A percentile compares a stretch with the other conserved stretches of the same genome.
These are phyloP conservation scores for Diloba caeruleocephala DNA, from an alignment of 2,888 invertebrate genomes.

Conservation along the genomic window DNA sequence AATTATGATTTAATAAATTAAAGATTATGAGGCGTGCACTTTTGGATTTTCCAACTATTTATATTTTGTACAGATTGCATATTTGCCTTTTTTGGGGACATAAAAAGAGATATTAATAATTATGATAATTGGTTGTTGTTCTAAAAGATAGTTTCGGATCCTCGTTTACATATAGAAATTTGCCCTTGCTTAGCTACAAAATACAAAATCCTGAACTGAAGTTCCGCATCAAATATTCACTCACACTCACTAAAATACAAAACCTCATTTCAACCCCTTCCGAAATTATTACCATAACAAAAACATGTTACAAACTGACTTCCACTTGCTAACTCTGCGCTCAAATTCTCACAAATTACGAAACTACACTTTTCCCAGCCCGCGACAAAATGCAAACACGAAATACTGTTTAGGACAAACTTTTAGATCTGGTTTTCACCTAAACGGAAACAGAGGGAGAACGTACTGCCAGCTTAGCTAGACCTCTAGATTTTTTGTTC, in stretches of 20 bases:
- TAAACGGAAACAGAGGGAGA: constrained; percentile 75
- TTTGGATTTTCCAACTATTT: too few species aligned
- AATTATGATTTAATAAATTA: too few species aligned
- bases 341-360: constrained; percentile 58
- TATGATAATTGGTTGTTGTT: too few species aligned
- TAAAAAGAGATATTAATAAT: too few species aligned
- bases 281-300: constrained; percentile 50
- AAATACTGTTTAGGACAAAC: constrained; percentile 77
- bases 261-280: constrained; percentile 28
- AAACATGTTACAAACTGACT: constrained; percentile 58
- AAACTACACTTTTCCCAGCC: constrained; percentile 66
- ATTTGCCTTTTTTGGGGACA: too few species aligned
- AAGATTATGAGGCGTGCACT: too few species aligned
- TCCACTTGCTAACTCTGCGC: constrained; percentile 38
- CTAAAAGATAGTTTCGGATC: too few species aligned
- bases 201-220: constrained; percentile 21
- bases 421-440: constrained; percentile 80
- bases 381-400: constrained; percentile 61
- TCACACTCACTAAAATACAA: constrained; percentile 31
- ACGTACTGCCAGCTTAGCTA: constrained; percentile 51
- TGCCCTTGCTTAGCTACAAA: too few species aligned
- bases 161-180: too few species aligned
- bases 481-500: constrained; percentile 53
- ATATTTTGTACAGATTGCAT: too few species aligned
- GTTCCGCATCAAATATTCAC: constrained; percentile 22